Conservation (phyloP, 1,140 invertebrate genomes). For the Phthorimaea operculella region DNA sequence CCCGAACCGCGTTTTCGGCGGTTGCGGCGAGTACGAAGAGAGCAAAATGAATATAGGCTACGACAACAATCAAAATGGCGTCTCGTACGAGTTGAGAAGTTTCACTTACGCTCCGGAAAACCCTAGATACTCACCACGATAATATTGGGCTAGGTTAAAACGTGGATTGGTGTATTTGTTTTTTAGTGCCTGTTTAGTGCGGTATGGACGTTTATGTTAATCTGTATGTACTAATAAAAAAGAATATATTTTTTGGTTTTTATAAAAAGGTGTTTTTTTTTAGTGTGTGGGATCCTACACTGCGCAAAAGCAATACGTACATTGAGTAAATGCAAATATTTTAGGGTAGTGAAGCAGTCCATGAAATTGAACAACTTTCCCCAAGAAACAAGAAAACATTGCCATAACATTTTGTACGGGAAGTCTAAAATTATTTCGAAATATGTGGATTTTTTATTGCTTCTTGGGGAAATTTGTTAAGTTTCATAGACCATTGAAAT, state of each 20-base stretch:
- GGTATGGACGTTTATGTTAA: slow-evolving; percentile 34
- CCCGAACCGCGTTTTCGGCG: slow-evolving; percentile 52
- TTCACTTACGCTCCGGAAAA: slow-evolving; percentile 66
- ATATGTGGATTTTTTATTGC: too few species aligned
- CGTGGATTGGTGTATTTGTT: slow-evolving; percentile 15
- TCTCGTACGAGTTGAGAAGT: slow-evolving; percentile 61
- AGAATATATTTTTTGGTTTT: slow-evolving; percentile 63
- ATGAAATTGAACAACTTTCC: too few species aligned
- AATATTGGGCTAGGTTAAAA: slow-evolving; percentile 19
- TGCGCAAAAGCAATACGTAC: too few species aligned
- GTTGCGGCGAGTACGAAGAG: slow-evolving; percentile 39
- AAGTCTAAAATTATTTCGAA: too few species aligned
- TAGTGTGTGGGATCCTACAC: background rate
- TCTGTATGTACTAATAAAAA: slow-evolving; percentile 49
- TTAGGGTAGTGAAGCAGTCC: too few species aligned
- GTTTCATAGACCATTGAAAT: too few species aligned
- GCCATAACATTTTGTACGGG: too few species aligned
- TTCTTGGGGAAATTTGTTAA: too few species aligned
- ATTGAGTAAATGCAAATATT: too few species aligned
- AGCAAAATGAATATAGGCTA: slow-evolving; percentile 35
- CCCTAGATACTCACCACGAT: slow-evolving; percentile 62
- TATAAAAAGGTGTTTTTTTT: slow-evolving; percentile 28
- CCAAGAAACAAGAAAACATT: too few species aligned
- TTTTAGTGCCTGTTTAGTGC: slow-evolving; percentile 41
- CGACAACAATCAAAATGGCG: slow-evolving; percentile 47